Evolutionary conservation across 2,797 vertebrate species (phyloP).

Genomic region (Tinamus major): DNA sequence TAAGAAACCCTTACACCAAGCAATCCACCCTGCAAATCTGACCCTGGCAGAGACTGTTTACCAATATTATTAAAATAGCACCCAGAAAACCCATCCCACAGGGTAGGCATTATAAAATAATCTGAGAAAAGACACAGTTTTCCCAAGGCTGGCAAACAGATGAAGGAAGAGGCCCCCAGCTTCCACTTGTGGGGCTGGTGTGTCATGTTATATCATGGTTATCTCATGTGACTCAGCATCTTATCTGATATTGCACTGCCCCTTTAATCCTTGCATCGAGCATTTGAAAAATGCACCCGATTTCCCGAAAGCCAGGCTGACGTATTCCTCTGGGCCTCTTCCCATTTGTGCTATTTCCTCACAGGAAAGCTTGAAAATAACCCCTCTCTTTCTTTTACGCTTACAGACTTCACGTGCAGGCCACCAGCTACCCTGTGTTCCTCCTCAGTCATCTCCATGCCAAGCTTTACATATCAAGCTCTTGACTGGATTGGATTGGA

Average conservation of each 20-base stretch:
- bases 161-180: background rate
- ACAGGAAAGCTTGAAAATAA: background rate
- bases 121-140: background rate
- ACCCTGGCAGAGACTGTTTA: background rate
- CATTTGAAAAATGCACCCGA: slow-evolving; percentile 23
- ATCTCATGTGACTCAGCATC: slow-evolving; percentile 18
- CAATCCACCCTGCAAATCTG: background rate
- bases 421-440: background rate
- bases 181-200: background rate
- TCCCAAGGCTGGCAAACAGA: background rate
- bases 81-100: background rate
- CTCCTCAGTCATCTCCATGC: background rate
- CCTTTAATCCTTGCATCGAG: background rate
- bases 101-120: background rate
- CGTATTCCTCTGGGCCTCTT: slow-evolving; percentile 10
- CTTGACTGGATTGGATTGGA: background rate
- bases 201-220: background rate
- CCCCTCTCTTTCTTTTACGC: background rate
- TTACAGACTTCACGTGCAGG: background rate
- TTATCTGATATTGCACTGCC: background rate
- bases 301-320: slow-evolving; percentile 14
- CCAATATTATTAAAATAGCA: background rate
- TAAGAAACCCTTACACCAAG: background rate
- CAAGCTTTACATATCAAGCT: background rate
- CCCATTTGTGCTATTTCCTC: background rate